A percentile compares a stretch with the other conserved stretches of the same genome.
Evolutionary conservation across 2,797 vertebrate species (phyloP).

Genomic region (Oreortyx pictus): DNA sequence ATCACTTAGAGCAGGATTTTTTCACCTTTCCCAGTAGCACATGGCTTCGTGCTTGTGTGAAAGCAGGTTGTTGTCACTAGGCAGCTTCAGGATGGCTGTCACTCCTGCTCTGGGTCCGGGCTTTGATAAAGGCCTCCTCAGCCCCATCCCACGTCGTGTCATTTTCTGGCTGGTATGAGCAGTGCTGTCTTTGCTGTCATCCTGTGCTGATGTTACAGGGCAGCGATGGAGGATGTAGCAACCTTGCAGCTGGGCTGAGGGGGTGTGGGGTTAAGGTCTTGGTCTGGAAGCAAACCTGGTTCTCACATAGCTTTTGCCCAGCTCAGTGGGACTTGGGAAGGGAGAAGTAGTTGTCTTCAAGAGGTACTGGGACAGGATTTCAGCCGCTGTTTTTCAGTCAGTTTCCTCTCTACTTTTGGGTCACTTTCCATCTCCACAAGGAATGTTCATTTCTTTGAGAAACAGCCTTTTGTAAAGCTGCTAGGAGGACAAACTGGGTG

Average conservation of each 20-base stretch:
- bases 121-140: not conserved
- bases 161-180: not conserved
- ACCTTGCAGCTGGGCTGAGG: not conserved
- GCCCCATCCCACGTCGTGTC: fast-evolving
- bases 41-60: not conserved
- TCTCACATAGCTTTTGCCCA: not conserved
- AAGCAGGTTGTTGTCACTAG: not conserved
- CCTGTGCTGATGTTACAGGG: fast-evolving
- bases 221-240: not conserved
- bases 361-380: not conserved
- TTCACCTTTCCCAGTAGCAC: not conserved
- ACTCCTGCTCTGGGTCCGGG: not conserved
- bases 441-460: not conserved
- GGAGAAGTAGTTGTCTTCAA: not conserved
- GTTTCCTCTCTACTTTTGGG: not conserved
- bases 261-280: too few relatives aligned
- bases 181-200: fast-evolving
- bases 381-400: not conserved
- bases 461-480: not conserved
- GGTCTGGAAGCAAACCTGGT: not conserved
- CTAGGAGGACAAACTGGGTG: not conserved
- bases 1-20: not conserved
- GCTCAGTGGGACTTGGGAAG: not conserved
- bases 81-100: not conserved
- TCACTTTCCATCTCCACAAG: not conserved